phyloP scores from a whole-genome alignment of 2,888 invertebrate species.

The Notocelia uddmanniana region DNA sequence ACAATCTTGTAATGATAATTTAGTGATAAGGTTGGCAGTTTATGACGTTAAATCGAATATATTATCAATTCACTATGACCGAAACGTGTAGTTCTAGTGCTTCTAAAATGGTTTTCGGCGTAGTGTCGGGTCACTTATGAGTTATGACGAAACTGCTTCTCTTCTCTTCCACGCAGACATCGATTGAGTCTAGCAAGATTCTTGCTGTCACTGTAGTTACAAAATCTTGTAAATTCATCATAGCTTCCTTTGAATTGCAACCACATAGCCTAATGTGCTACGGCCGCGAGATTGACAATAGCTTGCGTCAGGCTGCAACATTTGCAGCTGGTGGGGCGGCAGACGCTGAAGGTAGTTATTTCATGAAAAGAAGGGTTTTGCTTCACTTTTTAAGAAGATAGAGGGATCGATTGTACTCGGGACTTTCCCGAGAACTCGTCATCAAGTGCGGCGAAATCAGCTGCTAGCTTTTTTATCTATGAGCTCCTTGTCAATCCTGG shows the following conservation, averaged over 20 bases:
- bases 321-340: background rate
- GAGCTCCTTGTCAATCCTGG: background rate
- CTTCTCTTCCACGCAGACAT: slow-evolving; percentile 13
- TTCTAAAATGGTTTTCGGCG: background rate
- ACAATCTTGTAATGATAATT: background rate
- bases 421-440: no score
- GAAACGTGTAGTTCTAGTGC: slow-evolving; percentile 10
- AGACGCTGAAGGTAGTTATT: background rate
- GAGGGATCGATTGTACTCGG: no score
- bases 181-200: slow-evolving; percentile 2
- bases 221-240: background rate
- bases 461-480: background rate
- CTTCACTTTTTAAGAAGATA: no score
- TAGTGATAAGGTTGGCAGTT: background rate
- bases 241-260: slow-evolving; percentile 4
- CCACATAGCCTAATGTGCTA: background rate
- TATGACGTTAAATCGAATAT: background rate
- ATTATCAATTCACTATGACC: slow-evolving; percentile 5
- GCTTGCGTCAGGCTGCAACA: background rate
- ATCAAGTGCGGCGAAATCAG: background rate
- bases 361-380: background rate
- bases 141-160: slow-evolving; percentile 14
- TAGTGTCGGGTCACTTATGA: slow-evolving; percentile 1
- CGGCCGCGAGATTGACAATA: background rate
- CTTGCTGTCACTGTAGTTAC: slow-evolving; percentile 11